A percentile compares a stretch with the other conserved stretches of the same genome.
Evolutionary conservation across 2,888 invertebrate genomes (phyloP).

Genomic region (Aricia artaxerxes): DNA sequence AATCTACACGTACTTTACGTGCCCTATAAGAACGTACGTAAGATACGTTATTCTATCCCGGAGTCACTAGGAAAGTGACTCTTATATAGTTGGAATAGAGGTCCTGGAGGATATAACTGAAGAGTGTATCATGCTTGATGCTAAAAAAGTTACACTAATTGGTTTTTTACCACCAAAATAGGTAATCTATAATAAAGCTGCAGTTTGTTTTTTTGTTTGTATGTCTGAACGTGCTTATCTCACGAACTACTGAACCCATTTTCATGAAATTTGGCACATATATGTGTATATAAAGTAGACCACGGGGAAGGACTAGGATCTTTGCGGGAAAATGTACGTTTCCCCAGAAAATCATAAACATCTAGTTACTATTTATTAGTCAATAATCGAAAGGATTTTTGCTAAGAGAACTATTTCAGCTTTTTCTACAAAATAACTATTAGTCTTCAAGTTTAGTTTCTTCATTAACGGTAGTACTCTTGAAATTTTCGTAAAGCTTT

Average conservation of each 20-base stretch:
- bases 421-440: background rate
- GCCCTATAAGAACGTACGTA: background rate
- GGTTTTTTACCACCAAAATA: background rate
- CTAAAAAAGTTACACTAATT: background rate
- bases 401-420: background rate
- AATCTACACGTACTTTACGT: slow-evolving; percentile 11
- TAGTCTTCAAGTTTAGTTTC: background rate
- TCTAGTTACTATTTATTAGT: background rate
- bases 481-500: background rate
- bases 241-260: no score
- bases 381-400: no score
- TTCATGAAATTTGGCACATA: no score
- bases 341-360: background rate
- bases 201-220: no score
- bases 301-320: no score
- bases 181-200: background rate
- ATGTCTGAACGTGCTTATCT: no score
- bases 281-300: no score
- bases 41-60: background rate
- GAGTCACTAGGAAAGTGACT: background rate
- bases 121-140: background rate
- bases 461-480: background rate
- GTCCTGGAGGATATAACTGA: background rate
- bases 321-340: no score
- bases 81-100: background rate